Conservation (phyloP, 1,140 invertebrate genomes). For the Heterodera carotae region DNA sequence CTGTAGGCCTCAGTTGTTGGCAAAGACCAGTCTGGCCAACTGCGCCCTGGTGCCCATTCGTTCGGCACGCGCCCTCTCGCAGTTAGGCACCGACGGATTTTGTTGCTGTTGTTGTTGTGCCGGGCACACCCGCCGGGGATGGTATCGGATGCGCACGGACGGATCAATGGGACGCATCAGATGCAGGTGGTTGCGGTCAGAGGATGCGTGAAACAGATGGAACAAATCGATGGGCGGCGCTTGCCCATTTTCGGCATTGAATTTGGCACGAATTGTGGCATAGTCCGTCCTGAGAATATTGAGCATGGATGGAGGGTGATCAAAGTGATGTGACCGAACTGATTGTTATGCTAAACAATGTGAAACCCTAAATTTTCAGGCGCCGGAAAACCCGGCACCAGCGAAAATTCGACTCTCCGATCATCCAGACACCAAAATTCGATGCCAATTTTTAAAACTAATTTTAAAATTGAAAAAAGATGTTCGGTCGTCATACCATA, state of each 20-base stretch:
- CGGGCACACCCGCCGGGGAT: slow-evolving; percentile 34
- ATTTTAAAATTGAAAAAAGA: too few relatives aligned
- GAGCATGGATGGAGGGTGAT: background rate
- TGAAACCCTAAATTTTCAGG: too few relatives aligned
- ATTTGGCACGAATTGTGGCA: slow-evolving; percentile 9
- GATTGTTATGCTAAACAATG: too few relatives aligned
- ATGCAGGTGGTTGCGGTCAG: slow-evolving; percentile 47
- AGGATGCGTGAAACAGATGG: slow-evolving; percentile 18
- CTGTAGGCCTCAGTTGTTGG: background rate
- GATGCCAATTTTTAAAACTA: too few relatives aligned
- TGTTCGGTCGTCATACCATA: too few relatives aligned
- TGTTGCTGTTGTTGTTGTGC: too few relatives aligned
- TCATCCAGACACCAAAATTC: too few relatives aligned
- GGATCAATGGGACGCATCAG: slow-evolving; percentile 61
- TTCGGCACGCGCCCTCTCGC: background rate
- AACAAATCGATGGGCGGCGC: slow-evolving; percentile 46
- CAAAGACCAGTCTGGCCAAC: slow-evolving; percentile 1
- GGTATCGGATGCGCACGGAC: slow-evolving; percentile 57
- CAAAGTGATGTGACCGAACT: too few relatives aligned
- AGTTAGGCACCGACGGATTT: background rate
- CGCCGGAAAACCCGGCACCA: too few relatives aligned
- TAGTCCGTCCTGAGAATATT: slow-evolving; percentile 8
- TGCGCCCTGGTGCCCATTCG: slow-evolving; percentile 22
- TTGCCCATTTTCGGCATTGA: background rate
- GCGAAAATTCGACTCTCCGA: too few relatives aligned